Base-by-base conservation (phyloP, 2,888 invertebrate genomes). In the Polylopha cassiicola region DNA sequence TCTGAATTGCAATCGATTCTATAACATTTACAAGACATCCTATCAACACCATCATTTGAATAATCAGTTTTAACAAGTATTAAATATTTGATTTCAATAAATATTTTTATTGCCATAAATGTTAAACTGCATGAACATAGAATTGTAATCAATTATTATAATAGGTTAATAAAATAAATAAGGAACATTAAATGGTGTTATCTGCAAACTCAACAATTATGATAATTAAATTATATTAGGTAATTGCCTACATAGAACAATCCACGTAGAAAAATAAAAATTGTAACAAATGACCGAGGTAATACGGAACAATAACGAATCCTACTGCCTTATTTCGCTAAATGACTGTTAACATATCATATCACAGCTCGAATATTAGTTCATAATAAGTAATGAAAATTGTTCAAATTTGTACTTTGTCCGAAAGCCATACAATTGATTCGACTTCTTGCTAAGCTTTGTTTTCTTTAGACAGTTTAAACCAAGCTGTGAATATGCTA, bases 101-200 rank as follows among this genome's bases (percentile, higher is more conserved):
- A 31, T 36, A 24, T 34, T 28, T 8, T 9, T 32, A 18, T 20
- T 20, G 10, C n/a, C 13, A 30, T n/a, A 11, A 29, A 15, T 51
- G 62, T 68, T 67, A 69, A 73, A 73, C 73, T 67, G 72, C 53
- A 68, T 55, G 63, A 72, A 71, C 65, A 37, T 31, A 10, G 16
- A 21, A 13, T 11, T 29, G 8, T 21, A 21, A 28, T 28, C 7
- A 29, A n/a, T 24, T 10, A 26, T 36, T 30, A 28, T 23, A 39
- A 26, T 24, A 39, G 31, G 11, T 29, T 7, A 17, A 23, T 32
- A 15, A 16, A 30, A 30, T 43, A 36, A 43, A 24, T 28, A 11
- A 39, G 39, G 39, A 39, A 47, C 44, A 60, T 44, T 52, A 50
- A 28, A 46, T 33, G 48, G 23, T 18, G 48, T 50, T 48, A 37